Percentiles rank a stretch among this genome's conserved stretches.
These are phyloP conservation scores for Phyllostomus hastatus DNA, from an alignment of 2,113 vertebrate genomes.

Conservation along the genomic window DNA sequence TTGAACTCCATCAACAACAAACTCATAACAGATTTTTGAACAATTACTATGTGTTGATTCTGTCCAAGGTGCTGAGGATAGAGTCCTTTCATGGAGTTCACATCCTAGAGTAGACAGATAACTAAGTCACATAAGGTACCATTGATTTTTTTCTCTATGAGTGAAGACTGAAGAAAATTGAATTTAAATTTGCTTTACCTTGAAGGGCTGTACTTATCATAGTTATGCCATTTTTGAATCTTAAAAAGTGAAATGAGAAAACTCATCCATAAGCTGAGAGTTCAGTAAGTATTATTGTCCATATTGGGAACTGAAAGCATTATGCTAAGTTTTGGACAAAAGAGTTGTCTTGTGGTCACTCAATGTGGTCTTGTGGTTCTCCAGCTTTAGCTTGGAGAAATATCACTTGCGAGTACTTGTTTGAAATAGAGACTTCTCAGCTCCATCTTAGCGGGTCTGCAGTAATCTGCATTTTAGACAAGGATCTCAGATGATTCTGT, in stretches of 20 bases:
- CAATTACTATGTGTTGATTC: neutral
- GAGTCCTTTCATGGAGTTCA: neutral
- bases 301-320: neutral
- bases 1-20: neutral
- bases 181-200: neutral
- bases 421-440: neutral
- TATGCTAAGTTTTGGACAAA: neutral
- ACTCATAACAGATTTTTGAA: neutral
- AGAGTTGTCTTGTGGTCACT: neutral
- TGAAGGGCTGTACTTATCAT: neutral
- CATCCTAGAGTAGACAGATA: neutral
- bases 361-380: neutral
- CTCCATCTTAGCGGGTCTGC: neutral
- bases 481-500: neutral
- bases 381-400: neutral
- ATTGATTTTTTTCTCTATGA: neutral
- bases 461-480: neutral
- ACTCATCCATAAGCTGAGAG: neutral
- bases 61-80: neutral
- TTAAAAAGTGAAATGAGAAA: neutral
- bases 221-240: neutral
- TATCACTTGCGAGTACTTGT: neutral
- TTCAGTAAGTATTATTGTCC: neutral
- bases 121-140: neutral
- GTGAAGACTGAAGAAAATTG: neutral